Evolutionary conservation across 2,888 invertebrate species (phyloP).

Genomic region (Auanema freiburgensis): DNA sequence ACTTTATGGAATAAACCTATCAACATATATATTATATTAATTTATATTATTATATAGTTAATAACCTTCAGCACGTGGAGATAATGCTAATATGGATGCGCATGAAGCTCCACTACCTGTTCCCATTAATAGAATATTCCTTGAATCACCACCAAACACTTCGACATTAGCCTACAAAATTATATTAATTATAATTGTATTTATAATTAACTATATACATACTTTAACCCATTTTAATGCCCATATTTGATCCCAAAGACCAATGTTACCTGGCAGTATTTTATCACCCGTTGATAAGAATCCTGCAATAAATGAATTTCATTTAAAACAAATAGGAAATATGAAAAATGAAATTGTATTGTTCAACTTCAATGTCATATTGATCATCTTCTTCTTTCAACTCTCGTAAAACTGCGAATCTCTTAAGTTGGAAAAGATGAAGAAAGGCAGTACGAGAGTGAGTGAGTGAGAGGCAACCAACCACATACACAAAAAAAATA

Average conservation of each 20-base stretch:
- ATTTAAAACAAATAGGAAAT: neutral
- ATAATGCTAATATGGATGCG: constrained; percentile 61
- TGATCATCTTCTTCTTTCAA: neutral
- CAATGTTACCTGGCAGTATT: constrained; percentile 61
- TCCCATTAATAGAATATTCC: constrained; percentile 61
- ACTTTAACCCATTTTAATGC: constrained; percentile 62
- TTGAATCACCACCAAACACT: constrained; percentile 62
- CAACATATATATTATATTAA: neutral
- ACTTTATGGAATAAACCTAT: constrained; percentile 61
- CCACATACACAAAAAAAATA: constrained; percentile 3
- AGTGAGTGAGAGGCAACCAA: too few species aligned
- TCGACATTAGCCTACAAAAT: constrained; percentile 46
- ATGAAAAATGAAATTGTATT: neutral
- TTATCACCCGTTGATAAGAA: constrained; percentile 63
- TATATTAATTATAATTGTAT: neutral
- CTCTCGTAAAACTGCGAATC: neutral
- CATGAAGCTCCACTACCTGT: constrained; percentile 62
- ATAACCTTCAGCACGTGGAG: constrained; percentile 59
- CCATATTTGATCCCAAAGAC: constrained; percentile 56
- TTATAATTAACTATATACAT: neutral
- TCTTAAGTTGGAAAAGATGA: neutral
- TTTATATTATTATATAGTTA: neutral
- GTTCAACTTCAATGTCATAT: too few species aligned
- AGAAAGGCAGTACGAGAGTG: too few species aligned
- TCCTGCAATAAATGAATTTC: constrained; percentile 38